Base-by-base conservation (phyloP, 2,888 invertebrate species). In the Oscheius sp. region DNA sequence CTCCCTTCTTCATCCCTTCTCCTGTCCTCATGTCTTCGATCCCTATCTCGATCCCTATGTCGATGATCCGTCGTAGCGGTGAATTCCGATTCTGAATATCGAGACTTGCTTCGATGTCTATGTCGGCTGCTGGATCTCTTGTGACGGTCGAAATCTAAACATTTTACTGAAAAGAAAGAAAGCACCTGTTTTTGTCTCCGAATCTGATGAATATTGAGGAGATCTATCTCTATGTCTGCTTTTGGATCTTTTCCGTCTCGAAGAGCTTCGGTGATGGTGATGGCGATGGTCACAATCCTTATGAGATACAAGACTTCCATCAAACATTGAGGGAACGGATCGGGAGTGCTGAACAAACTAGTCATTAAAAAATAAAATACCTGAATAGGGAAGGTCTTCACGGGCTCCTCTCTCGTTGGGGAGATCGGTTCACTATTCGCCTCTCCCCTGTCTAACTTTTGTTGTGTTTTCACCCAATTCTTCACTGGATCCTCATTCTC, bases 261-360 rank as follows among this genome's bases (percentile, higher is more conserved):
- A 81, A 1, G 75, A 77, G 20, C 75, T 75, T 47, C 77, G 74
- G 36, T 70, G 36, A 4, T 50, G 59, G 8, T 63, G 67, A 8
- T 54, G 28, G 14, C 47, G 20, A 30, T 72, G 68, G 9, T 67
- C 32, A 54, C 74, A 74, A 44, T 74, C 80, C 32, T 69, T 50
- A 56, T 77, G 74, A 20, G 75, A 71, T 1, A 71, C 74, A 17
- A 72, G 57, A 2, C 75, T 70, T 2, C 59, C 59, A 33, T 79
- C 81, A 57, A 77, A 80, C n/a, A 82, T 62, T n/a, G 82, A 81
- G 6, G 81, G 82, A 9, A 81, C 77, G 3, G 80, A 80, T 24
- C 80, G 77, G 0, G 80, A 77, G 45, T 77, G 81, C 77, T 82
- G 72, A 54, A 80, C 65, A 22, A n/a, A 2, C 2, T n/a, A 2